Conservation (phyloP, 2,888 invertebrate species). For the Elysia crispata region DNA sequence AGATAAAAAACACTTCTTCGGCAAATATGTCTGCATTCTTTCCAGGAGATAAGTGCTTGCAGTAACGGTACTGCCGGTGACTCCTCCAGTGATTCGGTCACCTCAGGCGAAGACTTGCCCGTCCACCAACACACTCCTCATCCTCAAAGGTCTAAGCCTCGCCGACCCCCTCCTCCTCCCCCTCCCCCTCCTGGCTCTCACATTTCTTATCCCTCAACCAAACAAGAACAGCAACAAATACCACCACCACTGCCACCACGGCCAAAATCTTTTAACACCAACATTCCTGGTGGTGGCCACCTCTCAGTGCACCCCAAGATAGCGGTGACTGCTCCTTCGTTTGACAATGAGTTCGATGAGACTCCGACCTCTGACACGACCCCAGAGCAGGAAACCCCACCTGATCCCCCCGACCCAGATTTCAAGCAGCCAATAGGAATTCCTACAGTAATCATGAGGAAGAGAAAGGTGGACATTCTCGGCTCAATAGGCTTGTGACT, state of each 20-base stretch:
- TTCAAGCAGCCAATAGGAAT: slow-evolving; percentile 39
- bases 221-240: neutral
- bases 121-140: no score
- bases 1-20: no score
- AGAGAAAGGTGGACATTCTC: slow-evolving; percentile 27
- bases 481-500: no score
- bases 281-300: neutral
- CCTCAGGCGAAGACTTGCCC: no score
- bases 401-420: neutral
- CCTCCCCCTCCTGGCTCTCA: slow-evolving; percentile 3
- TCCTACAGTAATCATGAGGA: slow-evolving; percentile 42
- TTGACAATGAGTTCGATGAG: neutral
- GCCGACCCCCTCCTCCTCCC: slow-evolving; percentile 33
- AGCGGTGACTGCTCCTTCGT: slow-evolving; percentile 11
- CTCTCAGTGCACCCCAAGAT: neutral
- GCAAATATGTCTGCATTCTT: neutral
- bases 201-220: neutral
- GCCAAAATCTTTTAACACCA: neutral
- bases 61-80: neutral
- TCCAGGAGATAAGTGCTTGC: slow-evolving; percentile 41
- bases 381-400: no score
- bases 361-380: no score
- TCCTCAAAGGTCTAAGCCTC: neutral
- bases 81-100: neutral
- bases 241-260: neutral